Evolutionary conservation across 2,888 invertebrate genomes (phyloP).

Genomic region (Celastrina argiolus): DNA sequence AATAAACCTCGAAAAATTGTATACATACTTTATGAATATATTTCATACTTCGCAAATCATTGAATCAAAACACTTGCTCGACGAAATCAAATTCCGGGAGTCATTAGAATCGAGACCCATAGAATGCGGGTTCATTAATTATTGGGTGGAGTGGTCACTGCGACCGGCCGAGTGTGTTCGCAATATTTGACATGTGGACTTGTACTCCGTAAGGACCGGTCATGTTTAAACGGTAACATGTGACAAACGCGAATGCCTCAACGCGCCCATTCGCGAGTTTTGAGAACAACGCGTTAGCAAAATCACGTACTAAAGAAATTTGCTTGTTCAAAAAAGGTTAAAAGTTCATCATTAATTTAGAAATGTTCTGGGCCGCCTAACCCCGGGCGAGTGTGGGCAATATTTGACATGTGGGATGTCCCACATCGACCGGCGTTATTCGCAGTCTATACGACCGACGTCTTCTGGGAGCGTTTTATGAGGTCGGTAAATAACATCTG

Average conservation of each 20-base stretch:
- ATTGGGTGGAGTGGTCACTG: background rate
- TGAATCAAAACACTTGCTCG: background rate
- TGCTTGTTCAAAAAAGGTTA: too few relatives aligned
- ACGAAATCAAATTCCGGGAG: background rate
- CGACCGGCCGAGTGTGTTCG: background rate
- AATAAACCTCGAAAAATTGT: background rate
- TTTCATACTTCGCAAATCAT: background rate
- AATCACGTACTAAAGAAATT: background rate
- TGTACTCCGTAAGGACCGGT: background rate
- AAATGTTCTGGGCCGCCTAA: background rate
- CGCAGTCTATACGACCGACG: background rate
- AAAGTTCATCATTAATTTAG: background rate
- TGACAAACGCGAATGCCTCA: background rate
- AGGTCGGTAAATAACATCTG: conserved; percentile 20
- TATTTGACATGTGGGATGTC: conserved; percentile 2
- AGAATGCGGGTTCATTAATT: conserved; percentile 12
- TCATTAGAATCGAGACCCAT: conserved; percentile 2
- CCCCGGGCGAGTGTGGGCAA: background rate
- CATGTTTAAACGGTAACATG: background rate
- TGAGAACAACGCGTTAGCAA: too few relatives aligned
- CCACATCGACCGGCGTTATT: background rate
- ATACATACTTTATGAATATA: background rate
- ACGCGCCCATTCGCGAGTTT: background rate
- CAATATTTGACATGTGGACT: background rate
- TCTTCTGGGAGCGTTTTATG: conserved; percentile 18